Base-by-base conservation (phyloP, 2,888 invertebrate species). In the Aleiodes leptofemur region DNA sequence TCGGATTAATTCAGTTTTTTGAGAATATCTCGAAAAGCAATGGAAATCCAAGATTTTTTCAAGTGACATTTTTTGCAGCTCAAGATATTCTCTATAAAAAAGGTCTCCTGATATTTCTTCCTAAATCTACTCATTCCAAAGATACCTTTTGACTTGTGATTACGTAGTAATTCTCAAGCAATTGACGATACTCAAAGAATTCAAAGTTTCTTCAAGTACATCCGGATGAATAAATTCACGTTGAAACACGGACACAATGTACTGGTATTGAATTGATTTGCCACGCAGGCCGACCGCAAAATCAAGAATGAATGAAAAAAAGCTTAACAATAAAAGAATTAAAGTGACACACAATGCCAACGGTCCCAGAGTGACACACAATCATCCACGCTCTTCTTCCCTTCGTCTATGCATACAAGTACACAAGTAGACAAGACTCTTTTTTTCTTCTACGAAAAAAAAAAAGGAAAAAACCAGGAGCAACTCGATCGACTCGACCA, bases 281-380 rank as follows among this genome's bases (percentile, higher is more conserved):
- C 84, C 85, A 88, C 88, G 89, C 89, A 89, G 88, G 87, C 87
- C 88, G 82, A 88, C 89, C 89, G 86, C 89, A 89, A 89, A 89
- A 89, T 89, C 89, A 85, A 86, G 83, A 84, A 86, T 87, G 86
- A 88, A 88, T 86, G 87, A 87, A 87, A 83, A 68, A 43, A 43
- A 43, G 7, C 11, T 43, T 43, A 43, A 43, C 43, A 43, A 43
- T 9, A 43, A 43, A 43, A 8, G 43, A 43, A 43, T 43, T 43
- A 43, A 43, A 43, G 43, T 88, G 83, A 87, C 88, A 88, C 88
- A 87, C 88, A 88, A 88, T 86, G 85, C 43, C 81, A 79, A 79
- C 76, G 75, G 78, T 76, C 81, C 76, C 74, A 76, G 79, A 57
- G 76, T 68, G 74, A 77, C 76, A 69, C 70, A 78, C 70, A 23